Base-by-base conservation (phyloP, 1,140 invertebrate genomes). In the Aphidius gifuensis region DNA sequence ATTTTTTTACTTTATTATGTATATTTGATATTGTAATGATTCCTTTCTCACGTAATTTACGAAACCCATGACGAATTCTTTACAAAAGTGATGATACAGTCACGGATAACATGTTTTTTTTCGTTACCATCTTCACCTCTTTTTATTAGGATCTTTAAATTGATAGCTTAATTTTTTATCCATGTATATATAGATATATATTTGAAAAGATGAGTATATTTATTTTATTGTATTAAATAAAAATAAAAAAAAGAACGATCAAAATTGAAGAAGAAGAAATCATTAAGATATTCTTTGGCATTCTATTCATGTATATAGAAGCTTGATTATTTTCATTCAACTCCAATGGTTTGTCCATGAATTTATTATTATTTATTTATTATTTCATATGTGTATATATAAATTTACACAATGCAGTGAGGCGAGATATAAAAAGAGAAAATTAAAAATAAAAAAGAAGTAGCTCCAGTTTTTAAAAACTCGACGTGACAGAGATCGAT, bases 31-130 rank as follows among this genome's bases (percentile, higher is more conserved):
- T 32, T 32, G 23, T 32, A 32, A 32, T 32, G 23, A 42, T 39
- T 7, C 21, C 5, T 42, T 42, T 42, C 38, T n/a, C 9, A 5
- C 38, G 21, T 42, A 9, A 42, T 6, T 23, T 32, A 38, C 53
- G 67, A 70, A 63, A 67, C 23, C 63, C 69, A 60, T 71, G 65
- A 70, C 69, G 62, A 67, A 63, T 70, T 54, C 65, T 32, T 32
- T 32, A 70, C 69, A 71, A 67, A 65, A 65, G 59, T 58, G 53
- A 50, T 43, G 53, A 55, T 40, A 40, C 50, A 53, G 11, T 55
- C 39, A 5, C 40, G 32, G 9, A 11, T n/a, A 9, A 40, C 53
- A 6, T 11, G 39, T 9, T 43, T 55, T 55, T 54, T 43, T 39
- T 53, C 16, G 6, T 53, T n/a, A 53, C 50, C 6, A 16, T 32